Evolutionary conservation across 2,113 vertebrate species (phyloP).

Genomic region (Salvelinus fontinalis): DNA sequence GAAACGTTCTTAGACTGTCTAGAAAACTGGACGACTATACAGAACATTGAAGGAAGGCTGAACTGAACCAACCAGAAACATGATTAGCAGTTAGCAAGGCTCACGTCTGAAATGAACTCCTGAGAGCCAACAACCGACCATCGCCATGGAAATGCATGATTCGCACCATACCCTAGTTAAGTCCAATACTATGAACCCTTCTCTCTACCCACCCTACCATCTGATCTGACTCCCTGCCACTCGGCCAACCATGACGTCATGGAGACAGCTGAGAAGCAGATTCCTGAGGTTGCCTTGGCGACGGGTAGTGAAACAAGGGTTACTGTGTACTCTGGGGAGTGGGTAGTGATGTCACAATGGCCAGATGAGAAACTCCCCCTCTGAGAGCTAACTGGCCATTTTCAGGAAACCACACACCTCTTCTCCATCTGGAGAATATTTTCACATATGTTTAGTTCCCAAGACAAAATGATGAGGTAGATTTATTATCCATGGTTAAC

Average conservation of each 20-base stretch:
- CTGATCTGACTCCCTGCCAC: background rate
- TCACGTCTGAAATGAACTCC: no score
- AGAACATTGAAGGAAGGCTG: no score
- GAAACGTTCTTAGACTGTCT: no score
- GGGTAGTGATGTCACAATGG: slow-evolving; percentile 43
- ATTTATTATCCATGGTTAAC: no score
- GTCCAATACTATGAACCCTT: background rate
- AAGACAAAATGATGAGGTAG: no score
- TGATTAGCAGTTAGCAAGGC: no score
- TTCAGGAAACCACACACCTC: background rate
- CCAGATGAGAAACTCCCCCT: slow-evolving; percentile 24
- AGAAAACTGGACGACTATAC: no score
- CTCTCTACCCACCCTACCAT: background rate
- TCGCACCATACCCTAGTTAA: background rate
- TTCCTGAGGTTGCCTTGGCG: slow-evolving; percentile 52
- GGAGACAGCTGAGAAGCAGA: slow-evolving; percentile 43
- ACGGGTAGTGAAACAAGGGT: slow-evolving; percentile 61
- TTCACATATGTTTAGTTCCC: no score
- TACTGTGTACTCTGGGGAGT: slow-evolving; percentile 55
- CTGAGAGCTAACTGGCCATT: slow-evolving; percentile 5
- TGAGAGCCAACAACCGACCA: no score
- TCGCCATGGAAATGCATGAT: background rate
- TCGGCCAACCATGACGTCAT: slow-evolving; percentile 28
- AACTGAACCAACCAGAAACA: no score
- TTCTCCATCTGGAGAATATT: background rate